phyloP scores from a whole-genome alignment of 2,888 invertebrate genomes.

The Amphipoea lucens region DNA sequence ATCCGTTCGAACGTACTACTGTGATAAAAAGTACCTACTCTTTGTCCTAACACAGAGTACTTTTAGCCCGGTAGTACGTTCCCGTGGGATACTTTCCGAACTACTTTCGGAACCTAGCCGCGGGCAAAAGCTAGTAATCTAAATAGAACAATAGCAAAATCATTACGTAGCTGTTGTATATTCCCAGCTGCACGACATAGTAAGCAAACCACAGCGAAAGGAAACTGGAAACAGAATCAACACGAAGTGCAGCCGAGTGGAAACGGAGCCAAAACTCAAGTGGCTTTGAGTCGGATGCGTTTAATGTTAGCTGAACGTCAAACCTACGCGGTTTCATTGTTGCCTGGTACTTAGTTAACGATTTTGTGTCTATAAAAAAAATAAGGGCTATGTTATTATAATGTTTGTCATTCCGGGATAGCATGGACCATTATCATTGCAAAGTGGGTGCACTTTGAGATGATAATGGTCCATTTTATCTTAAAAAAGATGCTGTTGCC shows the following conservation, averaged over 20 bases:
- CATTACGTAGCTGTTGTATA: background rate
- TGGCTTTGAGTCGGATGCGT: constrained; percentile 52
- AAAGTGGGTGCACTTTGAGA: background rate
- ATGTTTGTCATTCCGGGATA: background rate
- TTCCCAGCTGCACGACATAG: constrained; percentile 3
- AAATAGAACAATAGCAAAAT: background rate
- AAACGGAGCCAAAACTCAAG: constrained; percentile 54
- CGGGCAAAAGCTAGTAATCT: background rate
- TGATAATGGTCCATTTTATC: background rate
- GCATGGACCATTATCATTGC: background rate
- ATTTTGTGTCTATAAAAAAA: constrained; percentile 1
- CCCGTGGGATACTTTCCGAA: background rate
- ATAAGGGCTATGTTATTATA: background rate
- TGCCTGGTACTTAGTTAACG: constrained; percentile 30
- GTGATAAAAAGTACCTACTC: too few relatives aligned
- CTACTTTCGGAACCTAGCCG: background rate
- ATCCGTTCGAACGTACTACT: too few relatives aligned
- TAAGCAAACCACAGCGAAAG: constrained; percentile 4
- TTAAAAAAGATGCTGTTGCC: background rate
- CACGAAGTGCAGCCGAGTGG: constrained; percentile 38
- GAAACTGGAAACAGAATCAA: constrained; percentile 50
- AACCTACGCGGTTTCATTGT: constrained; percentile 38
- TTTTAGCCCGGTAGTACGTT: background rate
- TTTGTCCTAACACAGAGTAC: background rate
- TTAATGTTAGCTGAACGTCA: constrained; percentile 48